Base-by-base conservation (phyloP, 1,140 invertebrate genomes). In the Wiebesia pumilae region DNA sequence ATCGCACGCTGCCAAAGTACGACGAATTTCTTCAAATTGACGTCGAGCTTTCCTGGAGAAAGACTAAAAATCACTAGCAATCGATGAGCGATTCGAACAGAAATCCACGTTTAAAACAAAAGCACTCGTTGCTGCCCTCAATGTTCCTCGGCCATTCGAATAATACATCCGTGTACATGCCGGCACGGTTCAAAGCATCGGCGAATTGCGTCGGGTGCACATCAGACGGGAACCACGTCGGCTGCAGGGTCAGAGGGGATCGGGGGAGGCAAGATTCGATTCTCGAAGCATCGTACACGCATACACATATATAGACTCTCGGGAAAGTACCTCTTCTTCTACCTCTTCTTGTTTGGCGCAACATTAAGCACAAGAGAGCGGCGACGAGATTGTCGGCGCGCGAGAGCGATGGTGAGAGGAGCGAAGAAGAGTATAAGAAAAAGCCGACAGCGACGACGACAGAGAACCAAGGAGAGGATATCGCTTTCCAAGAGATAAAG, bases 121-220 rank as follows among this genome's bases (percentile, higher is more conserved):
- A 85, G 77, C 27, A 33, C 14, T 27, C 19, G 0, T 35, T 54
- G 62, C 47, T 16, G 19, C 27, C 33, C 30, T 54, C 83, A 58
- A 78, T 83, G 27, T 21, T 69, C 12, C 80, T 9, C 3, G 58
- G 0, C 30, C 40, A 35, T 35, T 81, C 67, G 73, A 47, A 40
- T 73, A 73, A 71, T 71, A 38, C 35, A 71, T 38, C 30, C 30
- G 24, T 27, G 16, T 71, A 80, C 40, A 81, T 27, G 78, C 47
- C 67, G 80, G 85, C 80, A 78, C 21, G 85, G 51, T 86, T 86
- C 85, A 86, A 86, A 86, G 84, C 30, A 35, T 54, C 51, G 69
- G 79, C 38, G 67, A 75, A 86, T 73, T 81, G 67, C 47, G 67
- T 81, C 78, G 77, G 77, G 84, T 80, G 84, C 84, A 69, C 84